These are phyloP conservation scores for Penaeus indicus DNA, from an alignment of 1,140 invertebrate genomes.

Conservation along the genomic window DNA sequence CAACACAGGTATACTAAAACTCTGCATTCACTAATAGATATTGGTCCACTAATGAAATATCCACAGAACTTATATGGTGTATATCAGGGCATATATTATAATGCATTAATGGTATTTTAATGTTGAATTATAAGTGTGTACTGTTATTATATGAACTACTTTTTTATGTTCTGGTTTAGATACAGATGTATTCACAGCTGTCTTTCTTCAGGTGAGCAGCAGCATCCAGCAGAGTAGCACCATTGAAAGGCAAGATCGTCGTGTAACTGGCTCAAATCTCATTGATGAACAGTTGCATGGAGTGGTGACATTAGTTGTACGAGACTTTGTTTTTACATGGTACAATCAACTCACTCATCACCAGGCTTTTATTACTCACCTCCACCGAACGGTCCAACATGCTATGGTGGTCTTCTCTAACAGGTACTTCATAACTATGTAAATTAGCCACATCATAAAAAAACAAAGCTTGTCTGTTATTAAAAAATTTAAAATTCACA, in stretches of 20 bases:
- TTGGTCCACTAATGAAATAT: too few relatives aligned
- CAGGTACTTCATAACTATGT: constrained; percentile 30
- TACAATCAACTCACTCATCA: constrained; percentile 50
- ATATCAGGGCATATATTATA: too few relatives aligned
- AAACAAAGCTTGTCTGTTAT: not conserved
- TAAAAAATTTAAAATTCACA: not conserved
- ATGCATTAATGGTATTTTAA: too few relatives aligned
- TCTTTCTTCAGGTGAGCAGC: constrained; percentile 43
- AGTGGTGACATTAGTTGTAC: constrained; percentile 52
- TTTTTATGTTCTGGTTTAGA: too few relatives aligned
- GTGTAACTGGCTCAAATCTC: constrained; percentile 58
- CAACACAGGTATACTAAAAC: too few relatives aligned
- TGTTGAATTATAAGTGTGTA: too few relatives aligned
- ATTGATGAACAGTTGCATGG: constrained; percentile 63
- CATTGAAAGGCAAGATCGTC: constrained; percentile 50
- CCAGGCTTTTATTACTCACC: constrained; percentile 54
- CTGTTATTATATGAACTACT: too few relatives aligned
- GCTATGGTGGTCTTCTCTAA: constrained; percentile 60
- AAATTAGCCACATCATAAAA: not conserved
- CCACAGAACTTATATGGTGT: too few relatives aligned
- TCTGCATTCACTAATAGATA: too few relatives aligned
- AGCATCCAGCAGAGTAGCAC: constrained; percentile 48
- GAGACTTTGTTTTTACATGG: constrained; percentile 61
- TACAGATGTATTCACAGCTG: not conserved
- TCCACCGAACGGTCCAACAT: constrained; percentile 59